Conservation (phyloP, 35 echinoderm and acorn worm genomes). For the Ophiothrix spiculata region DNA sequence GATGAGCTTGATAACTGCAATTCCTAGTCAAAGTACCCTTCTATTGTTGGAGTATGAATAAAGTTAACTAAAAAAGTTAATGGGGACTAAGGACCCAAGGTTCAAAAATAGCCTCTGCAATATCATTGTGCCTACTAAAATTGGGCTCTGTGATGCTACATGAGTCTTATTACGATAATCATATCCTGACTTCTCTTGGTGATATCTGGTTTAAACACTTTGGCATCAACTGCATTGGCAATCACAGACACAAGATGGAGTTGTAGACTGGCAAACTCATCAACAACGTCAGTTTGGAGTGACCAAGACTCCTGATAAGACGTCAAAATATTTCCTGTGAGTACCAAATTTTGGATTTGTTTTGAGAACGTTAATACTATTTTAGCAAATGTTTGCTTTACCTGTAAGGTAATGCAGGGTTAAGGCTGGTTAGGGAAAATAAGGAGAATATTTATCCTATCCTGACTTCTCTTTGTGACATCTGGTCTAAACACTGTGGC, state of each 20-base stretch:
- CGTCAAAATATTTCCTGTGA: too few relatives aligned
- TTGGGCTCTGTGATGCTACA: background rate
- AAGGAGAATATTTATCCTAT: constrained; percentile 6
- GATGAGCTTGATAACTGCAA: too few relatives aligned
- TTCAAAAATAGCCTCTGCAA: too few relatives aligned
- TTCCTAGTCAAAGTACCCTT: too few relatives aligned
- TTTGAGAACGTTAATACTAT: too few relatives aligned
- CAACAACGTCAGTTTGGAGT: too few relatives aligned
- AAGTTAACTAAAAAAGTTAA: too few relatives aligned
- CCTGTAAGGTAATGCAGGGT: background rate
- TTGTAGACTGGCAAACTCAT: constrained; percentile 59
- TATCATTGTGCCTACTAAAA: background rate
- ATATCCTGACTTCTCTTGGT: constrained; percentile 52
- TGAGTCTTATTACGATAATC: constrained; percentile 40
- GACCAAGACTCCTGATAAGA: too few relatives aligned
- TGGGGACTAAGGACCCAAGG: too few relatives aligned
- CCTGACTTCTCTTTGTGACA: constrained; percentile 45
- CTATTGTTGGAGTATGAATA: too few relatives aligned
- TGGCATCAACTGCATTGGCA: constrained; percentile 92
- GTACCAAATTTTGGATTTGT: too few relatives aligned
- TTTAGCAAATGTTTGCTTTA: too few relatives aligned
- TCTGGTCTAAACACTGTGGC: constrained; percentile 79
- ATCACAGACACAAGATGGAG: constrained; percentile 85
- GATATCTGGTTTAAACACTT: constrained; percentile 73
- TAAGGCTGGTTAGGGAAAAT: background rate